Evolutionary conservation across 1,140 invertebrate genomes (phyloP), one percentile per base, ranked within the genome.

Genomic region (Neodiprion virginianus): DNA sequence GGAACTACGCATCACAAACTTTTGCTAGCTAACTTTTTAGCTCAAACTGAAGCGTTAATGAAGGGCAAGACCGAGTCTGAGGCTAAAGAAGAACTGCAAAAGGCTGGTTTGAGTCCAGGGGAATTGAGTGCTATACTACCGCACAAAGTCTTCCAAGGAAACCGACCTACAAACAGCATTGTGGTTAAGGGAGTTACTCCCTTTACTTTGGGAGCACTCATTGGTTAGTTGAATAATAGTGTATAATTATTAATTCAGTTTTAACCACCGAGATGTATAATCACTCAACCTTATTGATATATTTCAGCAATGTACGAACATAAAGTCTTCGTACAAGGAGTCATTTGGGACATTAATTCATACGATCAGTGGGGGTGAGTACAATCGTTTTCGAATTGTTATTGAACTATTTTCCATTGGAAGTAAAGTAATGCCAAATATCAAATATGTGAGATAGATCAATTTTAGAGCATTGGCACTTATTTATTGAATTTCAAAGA

Each of bases 261-360:
- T 61, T 47, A 10, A 75, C 75, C 74, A 49, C 70, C 7, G 48
- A 65, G 28, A n/a, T 72, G 75, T 67, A 74, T 72, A 74, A 67
- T 49, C 69, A 67, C 78, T 75, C 77, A 12, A 74, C 74, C 69
- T 71, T 23, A 48, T 48, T 14, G 48, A 49, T 86, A 83, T 83
- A 81, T 92, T 92, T 48, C 87, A 97, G 96, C 96, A 23, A 92
- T 97, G 86, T 99, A 99, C 87, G 98, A 99, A 88, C 97, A 99
- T 85, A 99, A 99, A 89, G 99, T 99, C 80, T 99, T 99, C 90
- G 93, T 95, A 2, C 98, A 99, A 89, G 98, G 98, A 74, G 92
- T 98, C 14, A 97, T 99, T 81, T 99, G 99, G 99, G 96, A 99
- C 86, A 99, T 99, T 82, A 99, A 99, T 88, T 99, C 98, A 0